Percentiles rank a stretch among this genome's conserved stretches.
phyloP scores from a whole-genome alignment of 2,797 vertebrate genomes.

The Coluber constrictor region DNA sequence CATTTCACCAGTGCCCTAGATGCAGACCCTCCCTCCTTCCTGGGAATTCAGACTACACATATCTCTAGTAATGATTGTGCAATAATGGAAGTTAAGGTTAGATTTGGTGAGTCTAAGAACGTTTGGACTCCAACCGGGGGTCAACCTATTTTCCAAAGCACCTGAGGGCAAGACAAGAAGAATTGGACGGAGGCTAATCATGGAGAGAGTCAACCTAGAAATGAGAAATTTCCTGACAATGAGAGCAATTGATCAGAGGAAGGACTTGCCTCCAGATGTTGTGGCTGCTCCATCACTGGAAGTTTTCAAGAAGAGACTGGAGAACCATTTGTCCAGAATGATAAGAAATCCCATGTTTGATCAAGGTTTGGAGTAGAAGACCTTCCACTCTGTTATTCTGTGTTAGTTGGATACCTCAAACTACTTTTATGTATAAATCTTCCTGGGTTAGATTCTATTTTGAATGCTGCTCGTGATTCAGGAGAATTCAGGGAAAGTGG shows the following conservation, averaged over 20 bases:
- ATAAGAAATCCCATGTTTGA: too few relatives aligned
- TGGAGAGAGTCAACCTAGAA: not conserved
- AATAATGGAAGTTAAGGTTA: not conserved
- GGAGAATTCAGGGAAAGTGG: not conserved
- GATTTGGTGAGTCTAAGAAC: not conserved
- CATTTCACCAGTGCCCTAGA: too few relatives aligned
- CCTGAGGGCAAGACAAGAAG: not conserved
- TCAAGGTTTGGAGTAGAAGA: not conserved
- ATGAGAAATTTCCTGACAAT: too few relatives aligned
- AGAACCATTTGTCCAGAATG: too few relatives aligned
- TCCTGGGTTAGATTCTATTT: not conserved
- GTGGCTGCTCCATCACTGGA: too few relatives aligned
- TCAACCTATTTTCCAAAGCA: not conserved
- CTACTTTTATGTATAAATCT: not conserved
- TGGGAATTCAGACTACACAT: not conserved
- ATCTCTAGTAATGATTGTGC: not conserved
- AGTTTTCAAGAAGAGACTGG: too few relatives aligned
- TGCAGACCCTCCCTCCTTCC: too few relatives aligned
- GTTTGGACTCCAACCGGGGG: not conserved
- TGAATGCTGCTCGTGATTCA: not conserved
- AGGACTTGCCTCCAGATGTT: too few relatives aligned
- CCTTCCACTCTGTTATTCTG: not conserved
- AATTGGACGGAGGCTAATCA: not conserved
- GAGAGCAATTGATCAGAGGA: too few relatives aligned
- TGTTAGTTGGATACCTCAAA: not conserved